phyloP scores from a whole-genome alignment of 2,113 vertebrate species.

The Hippocampus comes region DNA sequence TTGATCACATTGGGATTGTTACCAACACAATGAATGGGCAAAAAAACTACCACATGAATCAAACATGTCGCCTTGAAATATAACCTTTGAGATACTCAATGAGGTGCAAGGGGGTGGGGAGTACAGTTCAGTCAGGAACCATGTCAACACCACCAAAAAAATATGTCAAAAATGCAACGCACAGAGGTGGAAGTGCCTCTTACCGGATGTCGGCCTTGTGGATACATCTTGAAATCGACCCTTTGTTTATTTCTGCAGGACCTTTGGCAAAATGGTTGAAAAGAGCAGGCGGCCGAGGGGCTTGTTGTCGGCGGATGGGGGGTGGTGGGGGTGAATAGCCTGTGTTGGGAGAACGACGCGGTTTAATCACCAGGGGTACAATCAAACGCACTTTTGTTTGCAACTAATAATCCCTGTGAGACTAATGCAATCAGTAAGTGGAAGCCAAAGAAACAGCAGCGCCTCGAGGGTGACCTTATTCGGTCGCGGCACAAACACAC shows the following conservation, averaged over 20 bases:
- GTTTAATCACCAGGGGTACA: slow-evolving; percentile 41
- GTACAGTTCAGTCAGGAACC: slow-evolving; percentile 22
- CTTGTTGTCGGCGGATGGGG: slow-evolving; percentile 10
- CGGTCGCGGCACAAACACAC: slow-evolving; percentile 18
- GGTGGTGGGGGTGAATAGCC: slow-evolving; percentile 47
- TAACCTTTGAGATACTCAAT: slow-evolving; percentile 25
- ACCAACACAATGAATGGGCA: slow-evolving; percentile 20
- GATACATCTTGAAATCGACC: slow-evolving; percentile 85
- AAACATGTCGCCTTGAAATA: slow-evolving; percentile 32
- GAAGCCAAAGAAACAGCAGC: slow-evolving; percentile 4
- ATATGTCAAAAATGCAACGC: slow-evolving; percentile 18
- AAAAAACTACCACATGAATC: not conserved
- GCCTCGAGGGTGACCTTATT: slow-evolving; percentile 51
- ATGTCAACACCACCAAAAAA: slow-evolving; percentile 28
- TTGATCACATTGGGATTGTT: not conserved
- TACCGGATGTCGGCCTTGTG: slow-evolving; percentile 94
- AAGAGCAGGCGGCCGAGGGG: slow-evolving; percentile 45
- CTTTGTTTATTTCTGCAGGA: slow-evolving; percentile 68
- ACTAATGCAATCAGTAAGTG: slow-evolving; percentile 4
- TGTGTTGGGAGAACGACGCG: slow-evolving; percentile 51
- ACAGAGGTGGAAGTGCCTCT: slow-evolving; percentile 63
- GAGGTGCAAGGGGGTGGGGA: slow-evolving; percentile 16
- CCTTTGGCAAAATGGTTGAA: slow-evolving; percentile 60
- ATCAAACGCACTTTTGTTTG: slow-evolving; percentile 17
- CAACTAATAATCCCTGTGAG: slow-evolving; percentile 13